phyloP scores from a whole-genome alignment of 2,888 invertebrate genomes.

The Catocala sponsa region DNA sequence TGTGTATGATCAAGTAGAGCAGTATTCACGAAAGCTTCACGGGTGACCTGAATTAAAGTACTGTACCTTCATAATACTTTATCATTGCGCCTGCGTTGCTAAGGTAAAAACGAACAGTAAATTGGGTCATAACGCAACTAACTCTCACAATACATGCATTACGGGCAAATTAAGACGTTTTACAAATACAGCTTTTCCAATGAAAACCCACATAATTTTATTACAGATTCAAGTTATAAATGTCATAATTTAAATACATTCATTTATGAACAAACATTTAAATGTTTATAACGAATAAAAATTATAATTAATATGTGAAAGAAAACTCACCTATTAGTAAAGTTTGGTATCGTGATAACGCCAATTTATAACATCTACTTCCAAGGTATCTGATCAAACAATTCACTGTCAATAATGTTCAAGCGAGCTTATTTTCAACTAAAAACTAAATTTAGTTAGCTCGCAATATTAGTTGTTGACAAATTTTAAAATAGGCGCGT shows the following conservation, averaged over 20 bases:
- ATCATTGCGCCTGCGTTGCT: constrained; percentile 54
- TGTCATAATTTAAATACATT: constrained; percentile 25
- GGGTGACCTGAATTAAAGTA: constrained; percentile 34
- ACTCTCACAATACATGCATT: constrained; percentile 25
- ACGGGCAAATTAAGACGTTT: constrained; percentile 15
- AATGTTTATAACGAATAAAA: constrained; percentile 36
- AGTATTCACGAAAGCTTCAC: constrained; percentile 34
- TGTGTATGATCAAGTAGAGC: constrained; percentile 6
- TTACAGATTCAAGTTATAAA: constrained; percentile 22
- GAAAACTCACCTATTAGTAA: constrained; percentile 44
- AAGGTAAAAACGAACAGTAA: constrained; percentile 57
- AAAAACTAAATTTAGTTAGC: constrained; percentile 3
- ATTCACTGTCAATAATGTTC: constrained; percentile 28
- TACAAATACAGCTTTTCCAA: constrained; percentile 13
- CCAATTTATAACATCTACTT: constrained; percentile 26
- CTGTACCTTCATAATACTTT: constrained; percentile 38
- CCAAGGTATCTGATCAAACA: constrained; percentile 16
- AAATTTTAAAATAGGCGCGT: constrained; percentile 47
- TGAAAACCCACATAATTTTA: constrained; percentile 32
- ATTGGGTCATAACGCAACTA: constrained; percentile 53
- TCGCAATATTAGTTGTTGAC: constrained; percentile 10
- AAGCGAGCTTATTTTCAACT: not conserved
- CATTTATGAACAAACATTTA: constrained; percentile 21
- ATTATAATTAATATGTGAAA: constrained; percentile 31
- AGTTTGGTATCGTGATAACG: constrained; percentile 19